Base-by-base conservation (phyloP, 2,888 invertebrate genomes). In the Nezara viridula region DNA sequence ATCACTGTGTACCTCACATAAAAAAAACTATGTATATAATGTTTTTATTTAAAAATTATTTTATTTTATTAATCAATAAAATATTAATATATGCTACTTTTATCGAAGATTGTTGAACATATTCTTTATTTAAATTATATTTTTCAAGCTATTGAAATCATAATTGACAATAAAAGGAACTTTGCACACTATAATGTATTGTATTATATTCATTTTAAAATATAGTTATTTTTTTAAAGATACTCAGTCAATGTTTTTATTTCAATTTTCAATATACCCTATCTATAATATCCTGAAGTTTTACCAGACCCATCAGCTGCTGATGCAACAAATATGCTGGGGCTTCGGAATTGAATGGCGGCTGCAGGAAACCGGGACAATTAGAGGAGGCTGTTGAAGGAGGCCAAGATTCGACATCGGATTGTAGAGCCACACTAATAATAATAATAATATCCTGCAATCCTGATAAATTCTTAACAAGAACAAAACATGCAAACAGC, bases 151-250 rank as follows among this genome's bases (percentile, higher is more conserved):
- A 37, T 2, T 73, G 32, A 32, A 73, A 19, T 73, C 19, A 21
- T 73, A 73, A 73, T 37, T 0, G 10, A 44, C 44, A 44, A 44
- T 37, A 16, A 37, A 73, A 37, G 7, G 7, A 73, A 73, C 37
- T 37, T 60, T 60, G 55, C 55, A 66, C 3, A 4, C 10, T 73
- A 21, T 37, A 6, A 27, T 27, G 16, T 73, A 27, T 60, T 60
- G 27, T 27, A 27, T 37, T 19, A 73, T 73, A 16, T 37, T 37
- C 66, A 73, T 37, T 73, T 60, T 21, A 37, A 37, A 73, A 37
- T 73, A 21, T 37, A 37, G 14, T 73, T 73, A 37, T 73, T 73
- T 73, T 73, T 73, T 37, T 73, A 73, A 73, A 73, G 27, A 60
- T 37, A 19, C 1, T 19, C 2, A 37, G 10, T 73, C 66, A 73